Base-by-base conservation (phyloP, 2,797 vertebrate genomes). In the Micromesistius poutassou region DNA sequence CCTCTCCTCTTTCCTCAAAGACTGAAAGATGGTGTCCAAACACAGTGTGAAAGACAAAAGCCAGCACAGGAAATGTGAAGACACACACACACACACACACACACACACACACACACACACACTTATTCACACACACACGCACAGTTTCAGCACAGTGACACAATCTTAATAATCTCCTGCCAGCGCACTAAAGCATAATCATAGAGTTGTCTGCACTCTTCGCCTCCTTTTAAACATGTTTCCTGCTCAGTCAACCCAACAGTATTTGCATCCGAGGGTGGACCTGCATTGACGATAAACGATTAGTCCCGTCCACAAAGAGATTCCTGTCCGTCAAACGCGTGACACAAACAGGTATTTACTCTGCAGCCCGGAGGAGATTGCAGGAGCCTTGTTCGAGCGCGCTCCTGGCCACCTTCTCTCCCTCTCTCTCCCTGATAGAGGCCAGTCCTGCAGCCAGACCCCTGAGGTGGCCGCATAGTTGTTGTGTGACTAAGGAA, bases 401-500 rank as follows among this genome's bases (percentile, higher is more conserved):
- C 19, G 16, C 4, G 14, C 46, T 22, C 70, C 6, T 33, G 22
- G 30, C 19, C 46, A 75, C 42, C 28, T 2, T 80, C 81, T 31
- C 76, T 77, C 74, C 80, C 77, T 76, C 72, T 83, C 82, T 76
- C 81, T 35, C 82, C 82, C 84, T 71, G 80, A 87, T 84, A 86
- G 85, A 88, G 83, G 66, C 76, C 88, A 81, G 81, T 80, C 91
- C 80, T 62, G 42, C 84, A 83, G 82, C 83, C 81, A 84, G 91
- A 93, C 90, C 92, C 90, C 92, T 88, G 90, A 94, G 92, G 93
- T 94, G 92, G 90, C 93, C 84, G 85, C 95, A 95, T 96, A 94
- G 94, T 96, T 96, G 94, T 89, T 95, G 92, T 93, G 92, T 96
- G 96, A 97, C 94, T 96, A 96, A 97, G 96, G 96, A 97, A 96